phyloP scores from a whole-genome alignment of 2,113 vertebrate genomes.

The Chloebia gouldiae region DNA sequence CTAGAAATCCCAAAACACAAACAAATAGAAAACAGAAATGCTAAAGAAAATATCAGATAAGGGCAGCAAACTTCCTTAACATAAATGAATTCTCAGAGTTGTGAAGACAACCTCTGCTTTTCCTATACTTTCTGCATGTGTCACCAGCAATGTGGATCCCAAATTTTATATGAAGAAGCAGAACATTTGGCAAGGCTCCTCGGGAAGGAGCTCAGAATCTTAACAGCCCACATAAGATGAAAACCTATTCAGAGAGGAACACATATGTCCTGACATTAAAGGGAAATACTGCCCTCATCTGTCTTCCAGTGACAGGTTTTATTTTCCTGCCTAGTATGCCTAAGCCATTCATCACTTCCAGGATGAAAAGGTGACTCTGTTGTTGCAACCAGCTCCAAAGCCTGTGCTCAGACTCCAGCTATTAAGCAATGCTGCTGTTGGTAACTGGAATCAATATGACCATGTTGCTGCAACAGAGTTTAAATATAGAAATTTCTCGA shows the following conservation, averaged over 20 bases:
- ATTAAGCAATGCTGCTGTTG: background rate
- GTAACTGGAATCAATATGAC: background rate
- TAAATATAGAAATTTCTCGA: background rate
- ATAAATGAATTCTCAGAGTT: background rate
- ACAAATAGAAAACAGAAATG: background rate
- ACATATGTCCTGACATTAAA: background rate
- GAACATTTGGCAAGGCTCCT: background rate
- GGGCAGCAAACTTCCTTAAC: background rate
- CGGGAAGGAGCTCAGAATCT: background rate
- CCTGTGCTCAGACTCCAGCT: background rate
- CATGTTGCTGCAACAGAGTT: background rate
- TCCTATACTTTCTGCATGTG: background rate
- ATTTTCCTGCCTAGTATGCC: background rate
- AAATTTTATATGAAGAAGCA: background rate
- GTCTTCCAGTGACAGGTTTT: background rate
- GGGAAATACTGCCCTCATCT: constrained; percentile 48
- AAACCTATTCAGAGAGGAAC: background rate
- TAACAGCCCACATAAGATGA: background rate
- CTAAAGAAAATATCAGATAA: background rate
- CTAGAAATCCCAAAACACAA: background rate
- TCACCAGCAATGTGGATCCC: background rate
- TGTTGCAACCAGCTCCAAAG: background rate
- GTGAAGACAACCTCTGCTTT: background rate
- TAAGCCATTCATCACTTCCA: background rate
- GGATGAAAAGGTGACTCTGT: background rate